Evolutionary conservation across 2,797 vertebrate genomes (phyloP), one percentile per base, ranked within the genome.

Genomic region (Hypotaenidia philippensis): DNA sequence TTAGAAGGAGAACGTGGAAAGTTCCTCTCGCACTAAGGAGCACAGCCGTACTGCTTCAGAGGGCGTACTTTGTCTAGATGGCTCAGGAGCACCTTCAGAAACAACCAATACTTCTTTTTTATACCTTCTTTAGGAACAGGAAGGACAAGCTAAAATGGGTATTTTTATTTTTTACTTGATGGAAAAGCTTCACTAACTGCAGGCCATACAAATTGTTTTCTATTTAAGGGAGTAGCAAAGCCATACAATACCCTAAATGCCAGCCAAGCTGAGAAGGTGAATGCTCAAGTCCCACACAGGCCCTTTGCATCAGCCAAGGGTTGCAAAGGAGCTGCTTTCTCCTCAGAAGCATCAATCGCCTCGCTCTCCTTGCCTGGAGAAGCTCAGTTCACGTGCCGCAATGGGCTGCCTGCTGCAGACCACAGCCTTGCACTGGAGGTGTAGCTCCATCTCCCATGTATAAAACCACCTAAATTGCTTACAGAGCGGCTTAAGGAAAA

Each of bases 1-100:
- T 95, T 64, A 55, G 53, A 95, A 90, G 86, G 52, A 84, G 63
- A 93, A 82, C 53, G 31, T 78, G 53, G 14, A 56, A 95, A 84
- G 70, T 87, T 93, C 53, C 56, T 82, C 47, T 19, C 41, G 52
- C 4, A 11, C 27, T 71, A 77, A 40, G 56, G 16, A 83, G 49
- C 52, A 82, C 19, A 65, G 50, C 52, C 38, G 4, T 60, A 53
- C 17, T 0, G 1, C 18, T 83, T 88, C 31, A 84, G 52, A 89
- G 9, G 4, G 19, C 52, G 21, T 21, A 70, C 13, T 77, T 29
- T 11, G 11, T 53, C 60, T 41, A 74, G 83, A 68, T 9, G 15
- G 27, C 49, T 85, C 26, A 57, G 45, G 15, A 68, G 65, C 25
- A 27, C 74, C 57, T 79, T 85, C 49, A 77, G 56, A 61, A 87